Evolutionary conservation across 2,113 vertebrate genomes (phyloP), one percentile per base, ranked within the genome.

Genomic region (Cyprinodon tularosa): DNA sequence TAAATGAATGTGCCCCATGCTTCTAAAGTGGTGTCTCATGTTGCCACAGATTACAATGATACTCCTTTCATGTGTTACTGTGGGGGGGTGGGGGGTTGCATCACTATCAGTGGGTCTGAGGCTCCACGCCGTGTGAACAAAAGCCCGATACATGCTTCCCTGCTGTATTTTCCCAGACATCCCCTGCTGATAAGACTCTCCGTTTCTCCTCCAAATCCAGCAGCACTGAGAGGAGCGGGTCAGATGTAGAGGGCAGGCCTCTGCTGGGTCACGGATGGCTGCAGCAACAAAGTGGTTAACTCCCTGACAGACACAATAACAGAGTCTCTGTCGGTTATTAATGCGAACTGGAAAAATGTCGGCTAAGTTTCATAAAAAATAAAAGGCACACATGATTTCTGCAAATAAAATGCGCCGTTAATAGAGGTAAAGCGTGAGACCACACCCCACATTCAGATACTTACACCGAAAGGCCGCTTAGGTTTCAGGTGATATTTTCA

Each of bases 291-390:
- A 83, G 71, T 47, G 68, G 72, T 37, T 29, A 80, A 78, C 78
- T 71, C 77, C 78, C 84, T 88, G 84, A 85, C 84, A 72, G 78
- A 68, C 71, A 9, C 4, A 90, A 83, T 86, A 89, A 87, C 84
- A 77, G 78, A 13, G 36, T 42, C 39, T 36, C 20, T 4, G 22
- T 62, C 29, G 47, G 68, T 60, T 14, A 15, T 50, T 50, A 14
- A 50, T 17, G 15, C 4, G 17, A 20, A 17, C 4, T 6, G 1
- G 9, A 22, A 29, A 36, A 4, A 12, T 40, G 14, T 61, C 62
- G n/a, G 65, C 71, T 63, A 29, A 65, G 53, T 69, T 45, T 53
- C 64, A 65, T 36, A 1, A 7, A 62, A 42, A 75, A 44, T 37
- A 44, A 75, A 75, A 71, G 48, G 66, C 20, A 12, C 22, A 15